Evolutionary conservation across 2,113 vertebrate genomes (phyloP), one percentile per base, ranked within the genome.

Genomic region (Chaetodon trifascialis): DNA sequence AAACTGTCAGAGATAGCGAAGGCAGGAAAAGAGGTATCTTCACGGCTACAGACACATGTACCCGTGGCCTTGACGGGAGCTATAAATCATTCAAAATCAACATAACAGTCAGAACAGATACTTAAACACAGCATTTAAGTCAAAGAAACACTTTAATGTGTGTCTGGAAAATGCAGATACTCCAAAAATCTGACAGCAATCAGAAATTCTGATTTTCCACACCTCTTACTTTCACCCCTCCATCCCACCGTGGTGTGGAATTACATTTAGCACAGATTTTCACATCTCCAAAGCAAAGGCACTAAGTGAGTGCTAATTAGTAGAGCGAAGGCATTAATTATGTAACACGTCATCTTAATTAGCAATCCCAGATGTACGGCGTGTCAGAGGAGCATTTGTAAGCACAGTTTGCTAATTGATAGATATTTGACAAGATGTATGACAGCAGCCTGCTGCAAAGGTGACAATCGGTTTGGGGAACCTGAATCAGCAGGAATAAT

Each of bases 241-340:
- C 42, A 44, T 12, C 51, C 34, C 14, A 15, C 83, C 15, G 51
- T 38, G 71, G 69, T 49, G 87, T 62, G 49, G 88, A 80, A 83
- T 88, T 49, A 19, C 82, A 85, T 84, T 95, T 91, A 94, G 88
- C 92, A 59, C 79, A 10, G 47, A 85, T 87, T 92, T 93, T 89
- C 89, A 90, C 94, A 89, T 91, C 81, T 84, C 82, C 17, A 76
- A 90, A 73, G 78, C 79, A 67, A 66, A 75, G 78, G 83, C 88
- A 70, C 93, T 93, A 92, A 95, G 90, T 90, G 90, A 91, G 94
- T 69, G 83, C 90, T 95, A 96, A 96, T 95, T 94, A 95, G 92
- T 30, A 40, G 85, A 90, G 91, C 52, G 85, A 76, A 87, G 85
- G 91, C 91, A 92, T 94, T 95, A 94, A 95, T 96, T 95, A 94